These are phyloP conservation scores for Ganaspis sp. DNA, from an alignment of 1,140 invertebrate genomes.

Conservation along the genomic window DNA sequence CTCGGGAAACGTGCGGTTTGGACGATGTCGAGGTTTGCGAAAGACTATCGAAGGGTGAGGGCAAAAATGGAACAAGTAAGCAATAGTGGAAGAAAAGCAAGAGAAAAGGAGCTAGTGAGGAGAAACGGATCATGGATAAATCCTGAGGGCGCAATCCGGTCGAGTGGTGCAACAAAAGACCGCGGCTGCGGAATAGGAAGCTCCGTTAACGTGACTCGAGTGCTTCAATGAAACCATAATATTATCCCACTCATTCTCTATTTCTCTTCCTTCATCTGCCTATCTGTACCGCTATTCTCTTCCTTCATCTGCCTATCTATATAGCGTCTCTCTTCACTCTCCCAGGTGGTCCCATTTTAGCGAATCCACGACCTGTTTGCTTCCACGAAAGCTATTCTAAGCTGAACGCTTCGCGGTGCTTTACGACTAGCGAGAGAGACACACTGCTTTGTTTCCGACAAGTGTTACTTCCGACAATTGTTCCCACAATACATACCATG, in stretches of 20 bases:
- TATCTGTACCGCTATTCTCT: neutral
- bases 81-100: too few relatives aligned
- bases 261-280: constrained; percentile 33
- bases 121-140: constrained; percentile 53
- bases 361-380: constrained; percentile 20
- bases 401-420: constrained; percentile 15
- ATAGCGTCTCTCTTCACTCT: neutral
- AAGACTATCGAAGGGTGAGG: constrained; percentile 29
- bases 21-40: neutral
- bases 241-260: constrained; percentile 60
- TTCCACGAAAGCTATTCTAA: constrained; percentile 1
- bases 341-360: neutral
- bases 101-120: constrained; percentile 28
- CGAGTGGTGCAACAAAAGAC: constrained; percentile 51
- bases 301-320: neutral
- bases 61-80: neutral
- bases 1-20: constrained; percentile 11
- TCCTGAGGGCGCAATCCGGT: constrained; percentile 53
- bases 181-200: constrained; percentile 48
- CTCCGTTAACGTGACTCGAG: constrained; percentile 52
- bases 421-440: neutral
- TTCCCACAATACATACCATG: constrained; percentile 9
- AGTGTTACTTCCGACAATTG: constrained; percentile 22
- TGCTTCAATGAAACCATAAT: constrained; percentile 61
- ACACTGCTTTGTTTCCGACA: constrained; percentile 15